Evolutionary conservation across 2,113 vertebrate species (phyloP), one percentile per base, ranked within the genome.

Genomic region (Oryzias woworae): DNA sequence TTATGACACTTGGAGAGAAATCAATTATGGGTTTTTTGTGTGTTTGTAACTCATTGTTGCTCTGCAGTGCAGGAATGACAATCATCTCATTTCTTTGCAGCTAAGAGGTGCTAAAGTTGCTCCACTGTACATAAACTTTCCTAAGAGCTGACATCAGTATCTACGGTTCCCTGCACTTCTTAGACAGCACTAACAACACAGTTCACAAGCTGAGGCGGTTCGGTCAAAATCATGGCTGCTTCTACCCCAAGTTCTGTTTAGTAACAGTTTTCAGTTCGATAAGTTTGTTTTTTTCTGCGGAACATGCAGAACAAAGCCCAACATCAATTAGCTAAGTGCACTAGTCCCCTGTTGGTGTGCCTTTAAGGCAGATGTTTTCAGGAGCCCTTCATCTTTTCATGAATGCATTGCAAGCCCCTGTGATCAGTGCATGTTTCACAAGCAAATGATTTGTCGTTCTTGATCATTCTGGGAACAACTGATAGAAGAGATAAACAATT

Each of bases 271-370:
- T 69, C 50, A 75, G 66, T 56, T 69, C 1, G 12, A 53, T 52
- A 65, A 55, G 18, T 71, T 62, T 70, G 62, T 77, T 73, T 80
- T 80, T 77, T 80, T 77, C 54, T 63, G 69, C 41, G 57, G 54
- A 62, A 28, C 53, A 60, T 60, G 71, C 67, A 76, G 72, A 83
- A 81, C 80, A 77, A 81, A 83, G 75, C 60, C 72, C 43, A 55
- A 44, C 75, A 67, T 77, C 78, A 81, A 81, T 81, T 78, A 83
- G 74, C 66, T 15, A 65, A 62, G 68, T 71, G 66, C 62, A 62
- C 69, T 69, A 73, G 75, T 71, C 73, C 69, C 69, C 75, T 63
- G 72, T 71, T 73, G 71, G 69, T 71, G 74, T 57, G 69, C 72
- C 72, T 84, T 62, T 59, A 76, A 76, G 78, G 75, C 62, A 62